Base-by-base conservation (phyloP, 2,888 invertebrate species). In the Phorcus lineatus region DNA sequence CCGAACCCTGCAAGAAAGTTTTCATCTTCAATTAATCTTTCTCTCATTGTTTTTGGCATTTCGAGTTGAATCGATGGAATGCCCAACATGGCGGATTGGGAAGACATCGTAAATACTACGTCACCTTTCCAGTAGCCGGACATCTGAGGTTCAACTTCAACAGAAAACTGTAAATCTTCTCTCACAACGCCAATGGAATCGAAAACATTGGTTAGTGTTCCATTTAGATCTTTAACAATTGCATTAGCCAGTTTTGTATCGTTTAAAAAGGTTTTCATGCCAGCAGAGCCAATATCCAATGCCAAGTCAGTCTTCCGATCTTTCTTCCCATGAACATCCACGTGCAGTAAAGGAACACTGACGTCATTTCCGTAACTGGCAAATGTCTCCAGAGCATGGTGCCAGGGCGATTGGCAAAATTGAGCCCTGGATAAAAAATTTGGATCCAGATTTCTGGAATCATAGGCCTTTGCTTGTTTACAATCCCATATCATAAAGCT, bases 341-440 rank as follows among this genome's bases (percentile, higher is more conserved):
- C 62, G 28, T 62, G 62, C 3, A 62, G 62, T 13, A 62, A 16
- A 1, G 62, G 62, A 28, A 28, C 28, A 13, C n/a, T 24, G 24
- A 62, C 62, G 62, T 62, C 62, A 62, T 28, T 28, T 62, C 62
- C 62, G 62, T 62, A 62, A 62, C 28, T 28, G 22, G 28, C 16
- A 62, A 62, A 62, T 62, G 62, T 28, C 62, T 62, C 62, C 62
- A 62, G n/a, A 62, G 62, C 62, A 28, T 62, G 62, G 24, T 62
- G 62, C 62, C 62, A 62, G 0, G 62, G 62, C 28, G 28, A 62
- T 6, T 28, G 16, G 13, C 7, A 16, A 62, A 62, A 62, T 17
- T 28, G 62, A 22, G 24, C 62, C 4, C 22, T 62, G 13, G 62
- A 22, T 62, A 62, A 24, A 28, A 62, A 62, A 28, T 62, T 62